Evolutionary conservation across 2,888 invertebrate species (phyloP).

Genomic region (Eremobia ochroleuca): DNA sequence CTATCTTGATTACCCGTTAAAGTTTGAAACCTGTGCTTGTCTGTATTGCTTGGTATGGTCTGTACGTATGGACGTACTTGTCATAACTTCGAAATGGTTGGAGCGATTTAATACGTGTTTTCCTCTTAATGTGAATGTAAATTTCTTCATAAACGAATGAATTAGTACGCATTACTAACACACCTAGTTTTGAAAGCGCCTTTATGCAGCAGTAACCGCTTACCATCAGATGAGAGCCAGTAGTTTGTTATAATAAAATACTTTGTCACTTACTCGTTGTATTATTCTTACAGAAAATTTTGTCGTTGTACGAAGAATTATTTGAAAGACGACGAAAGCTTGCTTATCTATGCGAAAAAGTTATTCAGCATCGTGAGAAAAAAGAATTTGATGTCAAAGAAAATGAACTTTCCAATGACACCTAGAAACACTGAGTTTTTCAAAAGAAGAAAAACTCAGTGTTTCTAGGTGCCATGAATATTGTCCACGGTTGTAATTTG

Average conservation of each 20-base stretch:
- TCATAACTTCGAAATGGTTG: slow-evolving; percentile 3
- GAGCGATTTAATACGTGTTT: background rate
- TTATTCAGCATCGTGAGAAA: slow-evolving; percentile 8
- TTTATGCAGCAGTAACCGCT: background rate
- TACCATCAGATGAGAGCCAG: slow-evolving; percentile 13
- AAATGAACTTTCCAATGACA: background rate
- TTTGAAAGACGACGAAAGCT: slow-evolving; percentile 2
- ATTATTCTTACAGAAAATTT: slow-evolving; percentile 1
- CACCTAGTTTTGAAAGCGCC: background rate
- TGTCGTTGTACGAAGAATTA: slow-evolving; percentile 6
- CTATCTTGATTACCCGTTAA: background rate
- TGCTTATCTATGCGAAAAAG: slow-evolving; percentile 5
- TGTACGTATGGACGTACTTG: slow-evolving; percentile 1
- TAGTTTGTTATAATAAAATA: slow-evolving; percentile 25
- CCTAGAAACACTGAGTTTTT: slow-evolving; percentile 9
- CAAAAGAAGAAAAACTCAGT: slow-evolving; percentile 1
- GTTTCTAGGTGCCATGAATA: too few relatives aligned
- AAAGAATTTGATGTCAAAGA: slow-evolving; percentile 3
- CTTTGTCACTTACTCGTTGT: slow-evolving; percentile 1
- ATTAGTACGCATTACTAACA: slow-evolving; percentile 1
- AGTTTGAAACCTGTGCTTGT: slow-evolving; percentile 1
- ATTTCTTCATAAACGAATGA: slow-evolving; percentile 19
- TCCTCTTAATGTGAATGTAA: slow-evolving; percentile 1
- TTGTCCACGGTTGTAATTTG: slow-evolving; percentile 5
- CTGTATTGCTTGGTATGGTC: slow-evolving; percentile 3